phyloP scores from a whole-genome alignment of 2,113 vertebrate genomes.

The Alligator sinensis region DNA sequence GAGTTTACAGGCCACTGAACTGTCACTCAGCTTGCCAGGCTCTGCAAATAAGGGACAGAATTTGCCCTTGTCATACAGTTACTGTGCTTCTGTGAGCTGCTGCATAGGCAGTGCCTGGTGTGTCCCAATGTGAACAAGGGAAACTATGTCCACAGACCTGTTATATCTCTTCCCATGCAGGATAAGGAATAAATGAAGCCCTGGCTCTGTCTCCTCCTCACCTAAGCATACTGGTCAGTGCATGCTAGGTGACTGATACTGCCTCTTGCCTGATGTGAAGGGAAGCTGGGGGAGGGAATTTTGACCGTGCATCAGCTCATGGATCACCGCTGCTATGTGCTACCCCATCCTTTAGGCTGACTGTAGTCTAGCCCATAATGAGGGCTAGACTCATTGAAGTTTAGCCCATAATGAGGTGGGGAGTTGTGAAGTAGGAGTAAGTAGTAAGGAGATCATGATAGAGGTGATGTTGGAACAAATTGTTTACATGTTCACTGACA shows the following conservation, averaged over 20 bases:
- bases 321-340: background rate
- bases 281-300: background rate
- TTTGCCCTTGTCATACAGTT: background rate
- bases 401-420: background rate
- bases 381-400: background rate
- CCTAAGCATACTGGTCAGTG: background rate
- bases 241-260: background rate
- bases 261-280: background rate
- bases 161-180: background rate
- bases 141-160: background rate
- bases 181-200: background rate
- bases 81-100: background rate
- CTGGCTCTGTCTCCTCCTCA: background rate
- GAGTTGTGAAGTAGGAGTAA: background rate
- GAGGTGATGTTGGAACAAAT: background rate
- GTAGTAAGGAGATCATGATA: background rate
- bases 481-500: conserved; percentile 21
- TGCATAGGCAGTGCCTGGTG: background rate
- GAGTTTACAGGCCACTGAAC: background rate
- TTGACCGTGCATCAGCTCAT: background rate
- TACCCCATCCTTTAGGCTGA: background rate
- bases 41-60: background rate
- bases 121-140: background rate
- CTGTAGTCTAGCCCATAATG: background rate
- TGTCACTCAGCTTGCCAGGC: background rate